phyloP scores from a whole-genome alignment of 2,113 vertebrate species.

The Trematomus loennbergii region DNA sequence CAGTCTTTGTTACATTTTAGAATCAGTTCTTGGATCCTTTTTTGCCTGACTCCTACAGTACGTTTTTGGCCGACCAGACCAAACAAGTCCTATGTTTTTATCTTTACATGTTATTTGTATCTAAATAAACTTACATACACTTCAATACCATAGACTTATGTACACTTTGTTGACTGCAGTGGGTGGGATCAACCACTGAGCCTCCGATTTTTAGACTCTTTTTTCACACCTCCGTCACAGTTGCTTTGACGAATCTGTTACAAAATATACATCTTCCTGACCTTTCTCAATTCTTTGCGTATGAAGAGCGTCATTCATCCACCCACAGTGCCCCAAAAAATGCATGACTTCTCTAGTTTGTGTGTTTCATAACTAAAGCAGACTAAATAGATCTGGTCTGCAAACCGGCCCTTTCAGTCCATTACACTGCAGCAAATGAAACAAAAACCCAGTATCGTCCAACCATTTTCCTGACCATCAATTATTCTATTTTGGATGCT shows the following conservation, averaged over 20 bases:
- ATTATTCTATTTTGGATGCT: constrained; percentile 52
- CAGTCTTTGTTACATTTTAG: too few species aligned
- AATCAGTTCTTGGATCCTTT: too few species aligned
- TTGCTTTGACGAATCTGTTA: too few species aligned
- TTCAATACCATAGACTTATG: too few species aligned
- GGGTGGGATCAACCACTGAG: too few species aligned
- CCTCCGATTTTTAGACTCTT: too few species aligned
- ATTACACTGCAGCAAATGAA: constrained; percentile 59
- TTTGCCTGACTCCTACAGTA: too few species aligned
- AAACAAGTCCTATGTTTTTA: neutral
- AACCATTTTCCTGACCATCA: constrained; percentile 47
- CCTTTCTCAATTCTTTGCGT: neutral
- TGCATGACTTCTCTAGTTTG: neutral
- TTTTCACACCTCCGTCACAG: too few species aligned
- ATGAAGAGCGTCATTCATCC: constrained; percentile 2
- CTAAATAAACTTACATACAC: too few species aligned
- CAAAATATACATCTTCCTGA: neutral
- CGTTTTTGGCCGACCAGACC: neutral
- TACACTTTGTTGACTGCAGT: too few species aligned
- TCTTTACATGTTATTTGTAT: too few species aligned
- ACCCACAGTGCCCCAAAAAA: neutral
- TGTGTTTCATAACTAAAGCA: neutral
- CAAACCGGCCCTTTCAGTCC: constrained; percentile 20
- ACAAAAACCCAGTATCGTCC: constrained; percentile 53
- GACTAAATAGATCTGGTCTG: neutral